phyloP scores from a whole-genome alignment of 2,888 invertebrate species.

The Anoncus sp. region DNA sequence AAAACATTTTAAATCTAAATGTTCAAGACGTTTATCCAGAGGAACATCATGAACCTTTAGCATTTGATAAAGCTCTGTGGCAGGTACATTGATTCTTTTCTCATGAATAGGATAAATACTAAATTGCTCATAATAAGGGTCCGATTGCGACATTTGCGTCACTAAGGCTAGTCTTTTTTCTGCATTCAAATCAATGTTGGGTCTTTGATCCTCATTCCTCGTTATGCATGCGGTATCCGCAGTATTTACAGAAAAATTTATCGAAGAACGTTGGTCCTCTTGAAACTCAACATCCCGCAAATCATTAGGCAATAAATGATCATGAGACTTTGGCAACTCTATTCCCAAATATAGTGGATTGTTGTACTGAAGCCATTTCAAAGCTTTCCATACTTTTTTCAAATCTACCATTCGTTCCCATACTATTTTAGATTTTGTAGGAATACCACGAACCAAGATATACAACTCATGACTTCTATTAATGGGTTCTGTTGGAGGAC shows the following conservation, averaged over 20 bases:
- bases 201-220: neutral
- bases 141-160: constrained; percentile 58
- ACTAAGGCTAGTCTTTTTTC: constrained; percentile 26
- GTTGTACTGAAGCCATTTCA: constrained; percentile 72
- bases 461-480: constrained; percentile 73
- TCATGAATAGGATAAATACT: constrained; percentile 63
- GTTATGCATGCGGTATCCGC: neutral
- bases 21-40: constrained; percentile 55
- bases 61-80: no score
- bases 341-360: constrained; percentile 73
- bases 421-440: constrained; percentile 71
- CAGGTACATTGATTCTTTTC: no score
- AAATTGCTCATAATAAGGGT: constrained; percentile 59
- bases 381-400: constrained; percentile 71
- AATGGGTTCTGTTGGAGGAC: constrained; percentile 69
- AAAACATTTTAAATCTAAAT: constrained; percentile 64
- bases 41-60: constrained; percentile 62
- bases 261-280: no score
- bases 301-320: constrained; percentile 25
- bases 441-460: constrained; percentile 73
- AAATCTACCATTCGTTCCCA: constrained; percentile 75
- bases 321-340: constrained; percentile 62
- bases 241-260: neutral
- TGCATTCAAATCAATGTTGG: constrained; percentile 1
- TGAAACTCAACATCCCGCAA: no score